phyloP scores from a whole-genome alignment of 2,797 vertebrate genomes.

The Hydrolagus colliei region DNA sequence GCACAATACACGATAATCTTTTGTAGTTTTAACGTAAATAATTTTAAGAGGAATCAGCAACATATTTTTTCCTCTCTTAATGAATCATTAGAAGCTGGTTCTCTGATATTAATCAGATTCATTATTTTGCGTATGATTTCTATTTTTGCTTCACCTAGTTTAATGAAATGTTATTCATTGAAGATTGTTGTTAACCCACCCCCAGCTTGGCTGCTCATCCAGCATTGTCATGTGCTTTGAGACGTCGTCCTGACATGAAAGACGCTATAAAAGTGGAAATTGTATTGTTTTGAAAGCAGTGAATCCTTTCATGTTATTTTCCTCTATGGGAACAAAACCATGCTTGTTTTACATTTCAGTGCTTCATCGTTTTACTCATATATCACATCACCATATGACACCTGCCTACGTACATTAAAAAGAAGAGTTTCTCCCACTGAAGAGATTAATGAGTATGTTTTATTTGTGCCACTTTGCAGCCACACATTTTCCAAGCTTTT shows the following conservation, averaged over 20 bases:
- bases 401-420: no score
- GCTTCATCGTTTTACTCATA: background rate
- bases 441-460: no score
- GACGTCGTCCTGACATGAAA: no score
- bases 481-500: no score
- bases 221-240: no score
- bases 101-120: background rate
- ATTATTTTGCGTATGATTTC: background rate
- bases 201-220: no score
- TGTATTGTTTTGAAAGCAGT: background rate
- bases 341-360: background rate
- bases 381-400: background rate
- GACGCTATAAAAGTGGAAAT: no score
- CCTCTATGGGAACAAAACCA: background rate
- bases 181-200: background rate
- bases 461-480: no score
- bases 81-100: background rate
- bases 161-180: background rate
- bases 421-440: no score
- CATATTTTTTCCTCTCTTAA: background rate
- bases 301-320: background rate
- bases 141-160: background rate
- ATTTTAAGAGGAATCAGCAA: background rate
- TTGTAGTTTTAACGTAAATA: background rate
- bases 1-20: background rate